Evolutionary conservation across 2,797 vertebrate species (phyloP), one percentile per base, ranked within the genome.

Genomic region (Macropodus opercularis): DNA sequence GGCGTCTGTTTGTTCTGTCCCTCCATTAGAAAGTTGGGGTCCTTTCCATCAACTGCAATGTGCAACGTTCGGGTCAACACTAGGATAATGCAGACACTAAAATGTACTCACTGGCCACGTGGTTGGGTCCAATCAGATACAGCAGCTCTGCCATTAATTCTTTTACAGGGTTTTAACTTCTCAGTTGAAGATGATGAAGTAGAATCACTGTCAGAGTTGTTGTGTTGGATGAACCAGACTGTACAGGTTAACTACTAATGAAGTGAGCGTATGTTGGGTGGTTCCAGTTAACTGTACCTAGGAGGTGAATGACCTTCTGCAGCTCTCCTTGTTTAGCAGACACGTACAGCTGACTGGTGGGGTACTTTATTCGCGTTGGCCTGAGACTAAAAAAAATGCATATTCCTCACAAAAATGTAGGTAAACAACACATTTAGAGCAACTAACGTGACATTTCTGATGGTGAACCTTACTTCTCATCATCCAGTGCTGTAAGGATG

Each of bases 21-120:
- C 49, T 98, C 96, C 93, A 96, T 94, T 81, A 94, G 89, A 88
- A 95, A 92, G 90, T 99, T 99, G 49, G 97, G 97, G 78, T 99
- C 97, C 35, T 96, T 96, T 13, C 97, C 97, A 14, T 97, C 96
- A 77, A 98, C 97, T 98, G 76, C 4, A 79, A 60, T 3, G 34
- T 10, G 50, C 13, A 70, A 31, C 27, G 3, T 42, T 46, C 35
- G 18, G 7, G 41, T 2, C 0, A 22, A n/a, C 8, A 54, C 18
- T 35, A 34, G 21, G 11, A 52, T 40, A 3, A 47, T 18, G 51
- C n/a, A 49, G 5, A 50, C 3, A 3, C 29, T 19, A 32, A 39
- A 21, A n/a, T n/a, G n/a, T n/a, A n/a, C n/a, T n/a, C n/a, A n/a
- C n/a, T n/a, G n/a, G n/a, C n/a, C n/a, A n/a, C n/a, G n/a, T n/a